A percentile compares a stretch with the other conserved stretches of the same genome.
Conservation (phyloP, 2,797 vertebrate species). For the Lycodopsis pacificus region DNA sequence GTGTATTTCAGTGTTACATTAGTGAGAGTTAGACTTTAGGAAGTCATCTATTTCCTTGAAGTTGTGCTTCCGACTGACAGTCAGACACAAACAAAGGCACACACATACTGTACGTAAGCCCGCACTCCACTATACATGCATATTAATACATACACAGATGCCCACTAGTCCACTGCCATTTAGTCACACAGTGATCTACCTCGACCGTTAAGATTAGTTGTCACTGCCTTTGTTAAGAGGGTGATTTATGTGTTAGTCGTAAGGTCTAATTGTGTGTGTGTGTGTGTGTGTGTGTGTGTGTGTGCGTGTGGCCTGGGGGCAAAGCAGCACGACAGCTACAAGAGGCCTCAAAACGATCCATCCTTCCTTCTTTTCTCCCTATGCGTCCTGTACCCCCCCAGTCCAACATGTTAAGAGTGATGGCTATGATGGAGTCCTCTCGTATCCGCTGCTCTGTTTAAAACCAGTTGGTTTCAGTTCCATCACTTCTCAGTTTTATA, state of each 20-base stretch:
- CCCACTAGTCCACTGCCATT: conserved; percentile 40
- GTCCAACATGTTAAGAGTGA: not conserved
- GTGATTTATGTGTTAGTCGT: conserved; percentile 70
- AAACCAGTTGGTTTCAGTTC: not conserved
- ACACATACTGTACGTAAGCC: not conserved
- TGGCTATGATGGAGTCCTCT: conserved; percentile 16
- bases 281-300: conserved; percentile 15
- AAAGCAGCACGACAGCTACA: conserved; percentile 64
- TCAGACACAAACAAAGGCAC: conserved; percentile 7
- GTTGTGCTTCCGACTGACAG: conserved; percentile 30
- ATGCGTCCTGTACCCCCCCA: conserved; percentile 13
- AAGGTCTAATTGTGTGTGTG: conserved; percentile 40
- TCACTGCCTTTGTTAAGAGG: conserved; percentile 71
- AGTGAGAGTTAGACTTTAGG: conserved; percentile 35
- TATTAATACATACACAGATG: conserved; percentile 61
- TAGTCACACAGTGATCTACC: conserved; percentile 44
- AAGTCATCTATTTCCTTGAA: conserved; percentile 43
- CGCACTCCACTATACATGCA: conserved; percentile 10
- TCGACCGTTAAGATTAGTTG: conserved; percentile 66
- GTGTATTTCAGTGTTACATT: conserved; percentile 32
- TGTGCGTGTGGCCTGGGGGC: conserved; percentile 53
- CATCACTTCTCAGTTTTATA: not conserved
- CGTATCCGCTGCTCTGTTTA: conserved; percentile 1
- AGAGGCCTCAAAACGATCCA: conserved; percentile 56
- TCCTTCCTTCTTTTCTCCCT: conserved; percentile 32